These are phyloP conservation scores for Scaptomyza parva DNA, from an alignment of 2,888 invertebrate species.

Conservation along the genomic window DNA sequence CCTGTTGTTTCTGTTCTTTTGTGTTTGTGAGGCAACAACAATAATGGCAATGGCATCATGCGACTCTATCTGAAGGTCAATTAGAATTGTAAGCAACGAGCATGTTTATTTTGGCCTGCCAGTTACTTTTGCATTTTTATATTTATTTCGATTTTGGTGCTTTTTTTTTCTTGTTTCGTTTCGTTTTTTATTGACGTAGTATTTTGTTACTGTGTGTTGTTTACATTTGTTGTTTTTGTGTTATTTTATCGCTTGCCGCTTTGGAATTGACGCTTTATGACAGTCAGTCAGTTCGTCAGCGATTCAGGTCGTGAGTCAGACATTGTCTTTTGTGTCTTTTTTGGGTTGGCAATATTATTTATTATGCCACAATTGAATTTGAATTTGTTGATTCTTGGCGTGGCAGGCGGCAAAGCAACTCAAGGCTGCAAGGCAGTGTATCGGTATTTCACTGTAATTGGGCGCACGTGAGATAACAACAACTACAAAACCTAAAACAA, in stretches of 20 bases:
- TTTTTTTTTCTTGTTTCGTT: no score
- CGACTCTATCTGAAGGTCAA: slow-evolving; percentile 67
- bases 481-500: slow-evolving; percentile 14
- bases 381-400: slow-evolving; percentile 65
- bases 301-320: no score
- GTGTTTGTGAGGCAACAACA: slow-evolving; percentile 3
- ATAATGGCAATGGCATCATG: slow-evolving; percentile 1
- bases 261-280: slow-evolving; percentile 15
- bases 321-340: slow-evolving; percentile 31
- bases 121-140: slow-evolving; percentile 57
- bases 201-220: slow-evolving; percentile 38
- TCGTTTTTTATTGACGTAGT: slow-evolving; percentile 48
- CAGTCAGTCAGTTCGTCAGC: slow-evolving; percentile 43
- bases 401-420: slow-evolving; percentile 28
- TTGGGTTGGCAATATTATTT: slow-evolving; percentile 65
- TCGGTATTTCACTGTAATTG: slow-evolving; percentile 62
- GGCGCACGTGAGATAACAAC: slow-evolving; percentile 49
- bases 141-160: slow-evolving; percentile 21
- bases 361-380: slow-evolving; percentile 71
- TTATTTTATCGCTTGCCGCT: slow-evolving; percentile 35
- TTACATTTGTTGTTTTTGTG: slow-evolving; percentile 32
- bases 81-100: slow-evolving; percentile 59
- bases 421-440: slow-evolving; percentile 13
- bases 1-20: no score
- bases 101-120: slow-evolving; percentile 41